Base-by-base conservation (phyloP, 2,113 vertebrate species). In the Eretmochelys imbricata region DNA sequence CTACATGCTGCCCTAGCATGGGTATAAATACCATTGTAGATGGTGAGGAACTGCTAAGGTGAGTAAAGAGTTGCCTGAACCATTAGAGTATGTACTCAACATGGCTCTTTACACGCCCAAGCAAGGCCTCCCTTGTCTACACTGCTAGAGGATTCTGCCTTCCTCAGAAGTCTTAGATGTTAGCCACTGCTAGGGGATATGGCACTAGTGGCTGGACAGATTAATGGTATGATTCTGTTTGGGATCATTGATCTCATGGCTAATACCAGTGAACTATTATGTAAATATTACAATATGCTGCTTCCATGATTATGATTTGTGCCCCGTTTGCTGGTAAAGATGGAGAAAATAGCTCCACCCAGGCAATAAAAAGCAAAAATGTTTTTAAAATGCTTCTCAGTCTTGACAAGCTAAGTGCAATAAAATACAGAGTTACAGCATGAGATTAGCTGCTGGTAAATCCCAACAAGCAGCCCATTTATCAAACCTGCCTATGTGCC, bases 321-420 rank as follows among this genome's bases (percentile, higher is more conserved):
- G 87, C 49, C 85, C 55, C 49, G 90, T 94, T 95, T 91, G 94
- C 89, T 91, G 91, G 92, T 96, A 94, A 95, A 97, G 93, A 91
- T 95, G 87, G 85, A 97, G 96, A 95, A 24, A 89, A 35, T 54
- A 94, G 89, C 94, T 90, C 95, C 90, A 91, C 88, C n/a, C 83
- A 94, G 46, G 93, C 85, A 95, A 89, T 96, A 87, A 95, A 95
- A 83, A 95, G 57, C 31, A 72, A 38, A 38, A 20, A 72, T 20
- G 35, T 38, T 38, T n/a, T 38, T 2, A 38, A 72, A 72, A 72
- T 38, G 65, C 8, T 72, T 72, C n/a, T 95, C 80, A 11, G 76
- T 62, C 81, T 92, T 95, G 90, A 92, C 94, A 96, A 93, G 91
- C 95, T 97, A 96, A 96, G 84, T 96, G 97, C 89, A 96, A 24